A percentile compares a stretch with the other conserved stretches of the same genome.
Conservation (phyloP, 1,140 invertebrate species). For the Drosophila nigromelanica region DNA sequence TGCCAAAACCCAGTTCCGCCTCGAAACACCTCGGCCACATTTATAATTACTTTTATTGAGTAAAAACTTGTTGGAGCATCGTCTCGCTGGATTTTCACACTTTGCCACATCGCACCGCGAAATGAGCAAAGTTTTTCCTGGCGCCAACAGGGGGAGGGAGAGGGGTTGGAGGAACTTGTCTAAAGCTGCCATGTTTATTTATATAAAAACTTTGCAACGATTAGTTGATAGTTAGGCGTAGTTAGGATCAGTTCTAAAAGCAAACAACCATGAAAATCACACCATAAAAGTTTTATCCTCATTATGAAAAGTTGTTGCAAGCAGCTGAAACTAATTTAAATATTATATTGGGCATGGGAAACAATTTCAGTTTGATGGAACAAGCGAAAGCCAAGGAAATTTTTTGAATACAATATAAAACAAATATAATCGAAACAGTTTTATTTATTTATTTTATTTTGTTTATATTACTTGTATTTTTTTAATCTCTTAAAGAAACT, state of each 20-base stretch:
- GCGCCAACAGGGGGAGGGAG: too few species aligned
- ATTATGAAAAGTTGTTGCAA: constrained; percentile 6
- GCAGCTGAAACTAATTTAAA: background rate
- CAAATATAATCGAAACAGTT: too few species aligned
- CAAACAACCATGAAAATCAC: constrained; percentile 10
- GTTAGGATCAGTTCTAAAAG: constrained; percentile 7
- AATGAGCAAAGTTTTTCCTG: constrained; percentile 52
- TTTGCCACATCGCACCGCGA: constrained; percentile 10
- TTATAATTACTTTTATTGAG: constrained; percentile 52
- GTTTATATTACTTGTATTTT: background rate
- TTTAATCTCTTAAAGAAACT: background rate
- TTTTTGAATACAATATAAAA: too few species aligned
- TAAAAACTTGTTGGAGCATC: constrained; percentile 15
- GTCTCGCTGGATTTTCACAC: constrained; percentile 8
- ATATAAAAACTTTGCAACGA: constrained; percentile 37
- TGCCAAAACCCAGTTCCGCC: background rate
- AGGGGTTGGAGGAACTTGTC: background rate
- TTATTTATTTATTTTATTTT: too few species aligned
- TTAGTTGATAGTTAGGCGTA: constrained; percentile 35
- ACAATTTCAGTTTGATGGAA: background rate
- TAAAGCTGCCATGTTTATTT: constrained; percentile 42
- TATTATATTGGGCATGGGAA: background rate
- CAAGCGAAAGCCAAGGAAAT: too few species aligned
- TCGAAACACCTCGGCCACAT: constrained; percentile 1
- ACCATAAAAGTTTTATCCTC: constrained; percentile 11